Evolutionary conservation across 2,888 invertebrate genomes (phyloP), one percentile per base, ranked within the genome.

Genomic region (Lasius platythorax): DNA sequence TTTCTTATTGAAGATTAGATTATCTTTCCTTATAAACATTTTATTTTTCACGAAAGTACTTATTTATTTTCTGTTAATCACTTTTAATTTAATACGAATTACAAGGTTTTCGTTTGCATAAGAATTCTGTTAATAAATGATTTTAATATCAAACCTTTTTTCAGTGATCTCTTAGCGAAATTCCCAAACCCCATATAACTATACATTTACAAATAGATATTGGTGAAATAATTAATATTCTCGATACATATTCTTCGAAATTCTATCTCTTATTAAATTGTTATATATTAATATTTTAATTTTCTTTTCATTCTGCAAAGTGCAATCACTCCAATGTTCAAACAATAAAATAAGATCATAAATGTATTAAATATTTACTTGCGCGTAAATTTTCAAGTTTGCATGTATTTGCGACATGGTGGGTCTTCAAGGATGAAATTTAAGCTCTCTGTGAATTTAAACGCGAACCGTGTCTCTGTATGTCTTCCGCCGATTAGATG

Each of bases 381-480:
- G 33, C 28, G 37, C 18, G 28, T 12, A 28, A 58, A 79, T 63
- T 81, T 79, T 50, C 46, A 30, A 58, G 53, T 15, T 70, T 18
- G 18, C 43, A 33, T 37, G 12, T 72, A 61, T 81, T 46, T 72
- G 58, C 58, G 46, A 46, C 73, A 72, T 37, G 18, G 23, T 28
- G 61, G 37, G 61, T 72, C 79, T 81, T 81, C 79, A 61, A 72
- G 61, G 56, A 63, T 73, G 83, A 85, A 88, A 91, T 89, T 91
- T 91, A 89, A 91, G 91, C 89, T 89, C 74, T 88, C 82, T 87
- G 89, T 87, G 83, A 91, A 79, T 86, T 87, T 85, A 88, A 91
- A 91, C 89, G 85, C 82, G 72, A 85, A 84, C 78, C 85, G 78
- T 83, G 85, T 87, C 87, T 86, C 83, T 88, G 88, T 89, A 82